A percentile compares a stretch with the other conserved stretches of the same genome.
Evolutionary conservation across 2,113 vertebrate species (phyloP).

Genomic region (Hypanus sabinus): DNA sequence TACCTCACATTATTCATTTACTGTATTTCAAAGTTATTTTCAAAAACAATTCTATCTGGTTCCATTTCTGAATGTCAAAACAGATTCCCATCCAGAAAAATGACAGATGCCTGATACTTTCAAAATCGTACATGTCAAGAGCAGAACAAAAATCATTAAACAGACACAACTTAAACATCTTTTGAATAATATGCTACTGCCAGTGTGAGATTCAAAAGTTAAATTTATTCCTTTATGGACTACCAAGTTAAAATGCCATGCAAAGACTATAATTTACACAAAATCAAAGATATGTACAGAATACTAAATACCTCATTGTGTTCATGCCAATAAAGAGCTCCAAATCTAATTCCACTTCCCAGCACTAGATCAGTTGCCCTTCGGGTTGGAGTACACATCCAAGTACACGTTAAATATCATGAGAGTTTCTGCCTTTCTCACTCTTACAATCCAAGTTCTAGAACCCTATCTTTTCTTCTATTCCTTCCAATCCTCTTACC

Average conservation of each 20-base stretch:
- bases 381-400: too few relatives aligned
- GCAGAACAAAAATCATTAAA: neutral
- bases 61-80: neutral
- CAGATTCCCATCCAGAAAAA: neutral
- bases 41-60: neutral
- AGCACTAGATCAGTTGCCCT: too few relatives aligned
- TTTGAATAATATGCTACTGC: neutral
- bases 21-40: neutral
- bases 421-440: too few relatives aligned
- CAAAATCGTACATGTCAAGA: neutral
- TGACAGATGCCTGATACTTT: neutral
- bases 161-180: neutral
- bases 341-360: too few relatives aligned
- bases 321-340: too few relatives aligned
- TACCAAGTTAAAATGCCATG: neutral
- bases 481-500: too few relatives aligned
- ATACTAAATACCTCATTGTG: too few relatives aligned
- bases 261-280: too few relatives aligned
- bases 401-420: too few relatives aligned
- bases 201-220: neutral
- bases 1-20: neutral
- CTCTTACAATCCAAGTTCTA: too few relatives aligned
- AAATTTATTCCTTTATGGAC: neutral
- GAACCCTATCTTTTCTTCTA: too few relatives aligned
- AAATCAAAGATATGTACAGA: too few relatives aligned